These are phyloP conservation scores for Limnephilus lunatus DNA, from an alignment of 2,888 invertebrate species.

Conservation along the genomic window DNA sequence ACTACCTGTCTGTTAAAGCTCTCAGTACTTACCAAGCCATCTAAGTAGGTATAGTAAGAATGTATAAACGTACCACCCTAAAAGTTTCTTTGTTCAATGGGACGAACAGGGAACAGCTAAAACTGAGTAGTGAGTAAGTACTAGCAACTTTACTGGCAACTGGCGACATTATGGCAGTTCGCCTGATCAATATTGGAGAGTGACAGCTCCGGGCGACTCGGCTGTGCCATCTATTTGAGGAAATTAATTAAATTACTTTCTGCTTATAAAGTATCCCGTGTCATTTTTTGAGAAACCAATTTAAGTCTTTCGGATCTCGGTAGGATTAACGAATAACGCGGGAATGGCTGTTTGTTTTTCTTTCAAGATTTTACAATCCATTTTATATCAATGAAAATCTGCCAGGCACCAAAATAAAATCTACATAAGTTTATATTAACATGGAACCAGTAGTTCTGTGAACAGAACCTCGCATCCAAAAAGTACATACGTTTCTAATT, in stretches of 20 bases:
- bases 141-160: neutral
- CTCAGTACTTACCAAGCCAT: neutral
- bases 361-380: neutral
- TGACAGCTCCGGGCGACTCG: constrained; percentile 26
- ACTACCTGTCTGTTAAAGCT: too few relatives aligned
- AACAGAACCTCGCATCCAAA: too few relatives aligned
- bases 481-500: too few relatives aligned
- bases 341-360: neutral
- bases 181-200: constrained; percentile 50
- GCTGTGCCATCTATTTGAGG: constrained; percentile 16
- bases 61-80: constrained; percentile 2
- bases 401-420: neutral
- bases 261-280: constrained; percentile 36
- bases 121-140: constrained; percentile 2
- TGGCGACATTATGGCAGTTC: neutral
- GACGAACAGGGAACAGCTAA: neutral
- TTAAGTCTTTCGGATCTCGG: constrained; percentile 11
- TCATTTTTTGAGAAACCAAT: constrained; percentile 37
- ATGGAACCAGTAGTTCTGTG: too few relatives aligned
- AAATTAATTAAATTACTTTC: constrained; percentile 55
- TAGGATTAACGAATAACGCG: neutral
- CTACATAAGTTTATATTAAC: too few relatives aligned
- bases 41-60: neutral
- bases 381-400: neutral
- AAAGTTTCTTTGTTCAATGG: constrained; percentile 45